Conservation (phyloP, 2,113 vertebrate genomes). For the Malurus cyaneus region DNA sequence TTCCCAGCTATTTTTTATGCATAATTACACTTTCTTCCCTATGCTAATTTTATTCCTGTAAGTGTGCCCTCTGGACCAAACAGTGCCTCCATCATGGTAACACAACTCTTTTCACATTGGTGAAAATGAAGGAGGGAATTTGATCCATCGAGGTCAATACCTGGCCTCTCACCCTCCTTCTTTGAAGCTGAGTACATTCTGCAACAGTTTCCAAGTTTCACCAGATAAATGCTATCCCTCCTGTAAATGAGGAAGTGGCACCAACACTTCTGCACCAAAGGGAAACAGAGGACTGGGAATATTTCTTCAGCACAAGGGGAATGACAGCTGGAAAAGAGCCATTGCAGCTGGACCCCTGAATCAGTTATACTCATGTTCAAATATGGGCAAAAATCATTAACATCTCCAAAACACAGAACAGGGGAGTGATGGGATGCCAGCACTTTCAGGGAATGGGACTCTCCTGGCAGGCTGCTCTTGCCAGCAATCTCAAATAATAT, state of each 20-base stretch:
- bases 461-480: neutral
- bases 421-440: neutral
- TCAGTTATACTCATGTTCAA: neutral
- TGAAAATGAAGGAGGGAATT: neutral
- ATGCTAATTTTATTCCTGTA: neutral
- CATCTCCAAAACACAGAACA: fast-evolving
- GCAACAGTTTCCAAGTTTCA: neutral
- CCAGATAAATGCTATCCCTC: neutral
- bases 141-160: neutral
- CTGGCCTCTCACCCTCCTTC: neutral
- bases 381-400: neutral
- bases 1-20: neutral
- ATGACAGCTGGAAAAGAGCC: neutral
- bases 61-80: neutral
- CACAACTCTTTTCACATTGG: neutral
- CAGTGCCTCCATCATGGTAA: neutral
- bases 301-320: neutral
- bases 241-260: neutral
- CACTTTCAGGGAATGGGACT: neutral
- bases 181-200: neutral
- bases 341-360: neutral
- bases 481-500: neutral
- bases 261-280: fast-evolving
- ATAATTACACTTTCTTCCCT: neutral
- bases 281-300: neutral